These are phyloP conservation scores for Gasterosteus nipponicus DNA, from an alignment of 2,113 vertebrate genomes.

Conservation along the genomic window DNA sequence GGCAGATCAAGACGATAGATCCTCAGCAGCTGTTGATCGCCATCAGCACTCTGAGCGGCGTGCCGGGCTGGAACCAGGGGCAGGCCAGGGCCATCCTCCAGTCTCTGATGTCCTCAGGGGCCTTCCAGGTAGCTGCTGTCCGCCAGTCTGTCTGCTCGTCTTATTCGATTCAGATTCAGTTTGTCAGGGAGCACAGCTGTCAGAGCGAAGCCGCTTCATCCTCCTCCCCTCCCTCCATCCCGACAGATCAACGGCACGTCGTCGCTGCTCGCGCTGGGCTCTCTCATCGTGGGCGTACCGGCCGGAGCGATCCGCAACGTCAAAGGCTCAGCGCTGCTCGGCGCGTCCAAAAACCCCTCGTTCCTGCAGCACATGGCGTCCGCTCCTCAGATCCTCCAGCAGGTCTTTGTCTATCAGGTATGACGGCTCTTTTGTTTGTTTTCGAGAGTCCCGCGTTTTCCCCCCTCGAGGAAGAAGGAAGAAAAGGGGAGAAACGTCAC, in stretches of 20 bases:
- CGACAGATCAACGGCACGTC: constrained; percentile 55
- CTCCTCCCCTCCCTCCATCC: neutral
- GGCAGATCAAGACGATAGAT: constrained; percentile 48
- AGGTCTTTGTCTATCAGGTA: constrained; percentile 75
- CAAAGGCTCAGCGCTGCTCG: constrained; percentile 36
- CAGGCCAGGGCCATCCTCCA: constrained; percentile 70
- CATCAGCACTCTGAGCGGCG: constrained; percentile 45
- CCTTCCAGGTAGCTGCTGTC: constrained; percentile 60
- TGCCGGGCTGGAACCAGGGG: constrained; percentile 69
- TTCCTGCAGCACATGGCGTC: constrained; percentile 56
- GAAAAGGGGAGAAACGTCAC: too few species aligned
- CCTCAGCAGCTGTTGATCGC: constrained; percentile 16
- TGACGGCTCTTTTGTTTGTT: neutral
- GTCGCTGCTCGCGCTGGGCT: constrained; percentile 60
- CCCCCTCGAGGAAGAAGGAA: too few species aligned
- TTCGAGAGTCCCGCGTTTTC: too few species aligned
- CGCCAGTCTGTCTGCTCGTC: neutral
- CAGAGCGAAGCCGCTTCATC: neutral
- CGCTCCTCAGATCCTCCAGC: constrained; percentile 50
- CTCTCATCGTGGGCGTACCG: constrained; percentile 70
- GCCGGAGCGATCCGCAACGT: constrained; percentile 31
- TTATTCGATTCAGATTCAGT: neutral
- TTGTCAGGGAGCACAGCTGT: neutral
- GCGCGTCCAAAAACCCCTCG: constrained; percentile 8
- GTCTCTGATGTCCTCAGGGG: constrained; percentile 50